A percentile compares a stretch with the other conserved stretches of the same genome.
phyloP scores from a whole-genome alignment of 2,113 vertebrate species.

The Bambusicola thoracicus region DNA sequence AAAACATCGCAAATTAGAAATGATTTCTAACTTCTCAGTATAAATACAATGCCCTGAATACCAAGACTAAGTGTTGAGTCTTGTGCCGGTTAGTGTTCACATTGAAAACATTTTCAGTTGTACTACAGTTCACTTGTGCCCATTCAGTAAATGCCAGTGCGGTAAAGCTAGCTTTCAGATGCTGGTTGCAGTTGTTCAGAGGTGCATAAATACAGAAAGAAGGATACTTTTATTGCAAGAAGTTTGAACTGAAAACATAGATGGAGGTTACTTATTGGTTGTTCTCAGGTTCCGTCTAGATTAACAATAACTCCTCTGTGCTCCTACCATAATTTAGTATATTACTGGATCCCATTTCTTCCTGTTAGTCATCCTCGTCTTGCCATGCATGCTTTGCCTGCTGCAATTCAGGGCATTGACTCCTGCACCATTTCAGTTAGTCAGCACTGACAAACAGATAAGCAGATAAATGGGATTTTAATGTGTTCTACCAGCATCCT shows the following conservation, averaged over 20 bases:
- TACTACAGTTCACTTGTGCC: not conserved
- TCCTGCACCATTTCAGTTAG: not conserved
- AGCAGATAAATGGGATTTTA: not conserved
- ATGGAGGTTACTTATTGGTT: not conserved
- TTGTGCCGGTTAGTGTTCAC: not conserved
- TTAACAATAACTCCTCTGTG: not conserved
- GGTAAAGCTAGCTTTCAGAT: not conserved
- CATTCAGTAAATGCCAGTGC: not conserved
- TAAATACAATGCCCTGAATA: not conserved
- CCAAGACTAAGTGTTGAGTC: not conserved
- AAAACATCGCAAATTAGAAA: not conserved
- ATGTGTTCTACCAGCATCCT: not conserved
- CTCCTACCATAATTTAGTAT: not conserved
- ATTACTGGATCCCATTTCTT: not conserved
- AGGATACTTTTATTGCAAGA: not conserved
- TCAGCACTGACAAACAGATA: slow-evolving; percentile 18
- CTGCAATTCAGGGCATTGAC: not conserved
- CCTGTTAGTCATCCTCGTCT: not conserved
- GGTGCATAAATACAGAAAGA: not conserved
- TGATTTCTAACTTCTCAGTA: not conserved
- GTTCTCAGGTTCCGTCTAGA: not conserved
- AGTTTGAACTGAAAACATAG: not conserved
- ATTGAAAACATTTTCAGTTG: not conserved
- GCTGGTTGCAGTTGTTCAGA: not conserved
- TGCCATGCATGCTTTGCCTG: not conserved